Conservation (phyloP, 2,113 vertebrate genomes). For the Stigmatopora argus region DNA sequence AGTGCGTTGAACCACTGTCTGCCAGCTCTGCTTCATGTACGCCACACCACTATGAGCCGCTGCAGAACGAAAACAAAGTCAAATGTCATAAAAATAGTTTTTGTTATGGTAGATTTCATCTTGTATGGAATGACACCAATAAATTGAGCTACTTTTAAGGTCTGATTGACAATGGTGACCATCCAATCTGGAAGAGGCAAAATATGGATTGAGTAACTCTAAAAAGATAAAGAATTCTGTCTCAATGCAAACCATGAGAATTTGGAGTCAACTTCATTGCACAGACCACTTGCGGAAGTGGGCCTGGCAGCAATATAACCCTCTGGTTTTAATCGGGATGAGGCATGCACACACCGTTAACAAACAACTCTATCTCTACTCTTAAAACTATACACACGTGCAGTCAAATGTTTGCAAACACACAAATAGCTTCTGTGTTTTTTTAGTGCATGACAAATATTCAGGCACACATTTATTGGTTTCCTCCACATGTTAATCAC, state of each 20-base stretch:
- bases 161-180: slow-evolving; percentile 46
- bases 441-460: background rate
- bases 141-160: slow-evolving; percentile 53
- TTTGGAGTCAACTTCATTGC: slow-evolving; percentile 46
- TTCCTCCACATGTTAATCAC: slow-evolving; percentile 12
- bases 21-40: slow-evolving; percentile 40
- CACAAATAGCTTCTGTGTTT: slow-evolving; percentile 8
- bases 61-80: slow-evolving; percentile 19
- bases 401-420: slow-evolving; percentile 27
- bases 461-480: background rate
- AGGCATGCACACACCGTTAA: slow-evolving; percentile 22
- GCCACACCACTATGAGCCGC: slow-evolving; percentile 33
- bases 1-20: slow-evolving; percentile 46
- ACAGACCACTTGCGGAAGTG: slow-evolving; percentile 40
- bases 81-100: slow-evolving; percentile 35
- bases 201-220: slow-evolving; percentile 19
- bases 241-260: slow-evolving; percentile 55
- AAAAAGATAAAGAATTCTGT: slow-evolving; percentile 46
- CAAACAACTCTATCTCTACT: slow-evolving; percentile 24
- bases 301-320: slow-evolving; percentile 40
- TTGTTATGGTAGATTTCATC: slow-evolving; percentile 60
- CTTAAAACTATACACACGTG: slow-evolving; percentile 41
- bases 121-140: slow-evolving; percentile 66
- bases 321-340: slow-evolving; percentile 57
- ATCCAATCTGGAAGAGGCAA: slow-evolving; percentile 43